Evolutionary conservation across 2,113 vertebrate species (phyloP).

Genomic region (Xenus cinereus): DNA sequence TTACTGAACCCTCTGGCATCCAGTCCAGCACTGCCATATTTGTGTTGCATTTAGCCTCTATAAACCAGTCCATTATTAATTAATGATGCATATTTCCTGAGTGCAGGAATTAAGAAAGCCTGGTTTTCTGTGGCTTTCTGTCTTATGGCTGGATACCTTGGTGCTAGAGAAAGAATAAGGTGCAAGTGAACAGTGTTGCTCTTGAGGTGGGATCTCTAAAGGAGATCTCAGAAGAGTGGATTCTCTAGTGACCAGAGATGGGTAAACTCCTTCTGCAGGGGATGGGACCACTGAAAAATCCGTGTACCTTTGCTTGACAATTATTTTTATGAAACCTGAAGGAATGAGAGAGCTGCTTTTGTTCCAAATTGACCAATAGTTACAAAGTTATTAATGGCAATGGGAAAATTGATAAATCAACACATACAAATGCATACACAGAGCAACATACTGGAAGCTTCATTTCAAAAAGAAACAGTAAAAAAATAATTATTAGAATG

Average conservation of each 20-base stretch:
- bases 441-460: not conserved
- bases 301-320: not conserved
- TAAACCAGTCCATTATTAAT: not conserved
- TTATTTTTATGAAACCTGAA: not conserved
- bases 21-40: not conserved
- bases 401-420: not conserved
- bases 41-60: not conserved
- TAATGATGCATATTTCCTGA: not conserved
- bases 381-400: not conserved
- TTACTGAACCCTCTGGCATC: not conserved
- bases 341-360: not conserved
- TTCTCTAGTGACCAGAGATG: not conserved
- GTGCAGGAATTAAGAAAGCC: not conserved
- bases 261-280: not conserved
- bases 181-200: not conserved
- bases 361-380: not conserved
- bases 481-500: not conserved
- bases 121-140: not conserved
- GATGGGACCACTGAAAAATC: not conserved
- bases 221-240: not conserved
- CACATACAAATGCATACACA: rapidly evolving
- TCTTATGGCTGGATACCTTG: not conserved
- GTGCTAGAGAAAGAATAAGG: not conserved
- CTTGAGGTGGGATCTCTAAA: not conserved
- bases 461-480: not conserved